These are phyloP conservation scores for Daboia siamensis DNA, from an alignment of 2,113 vertebrate species.

Conservation along the genomic window DNA sequence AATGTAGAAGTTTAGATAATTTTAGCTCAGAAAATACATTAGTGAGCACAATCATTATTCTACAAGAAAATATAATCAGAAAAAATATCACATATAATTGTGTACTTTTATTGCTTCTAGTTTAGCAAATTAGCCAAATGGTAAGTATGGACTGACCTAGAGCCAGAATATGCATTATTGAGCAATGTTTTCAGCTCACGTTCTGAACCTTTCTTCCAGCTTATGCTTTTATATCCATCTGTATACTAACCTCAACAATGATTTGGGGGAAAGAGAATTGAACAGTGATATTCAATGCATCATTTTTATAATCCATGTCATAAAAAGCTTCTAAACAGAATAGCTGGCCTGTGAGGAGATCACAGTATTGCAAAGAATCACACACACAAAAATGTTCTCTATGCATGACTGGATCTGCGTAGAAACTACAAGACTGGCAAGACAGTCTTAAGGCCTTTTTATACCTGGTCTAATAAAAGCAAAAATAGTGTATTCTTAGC, in stretches of 20 bases:
- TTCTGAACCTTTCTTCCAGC: not conserved
- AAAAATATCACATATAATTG: not conserved
- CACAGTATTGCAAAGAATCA: not conserved
- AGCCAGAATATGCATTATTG: not conserved
- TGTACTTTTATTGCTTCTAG: not conserved
- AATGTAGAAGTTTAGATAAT: constrained; percentile 21
- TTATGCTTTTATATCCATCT: not conserved
- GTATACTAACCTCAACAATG: not conserved
- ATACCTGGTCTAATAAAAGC: not conserved
- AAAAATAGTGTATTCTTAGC: not conserved
- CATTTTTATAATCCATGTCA: too few relatives aligned
- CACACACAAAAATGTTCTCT: not conserved
- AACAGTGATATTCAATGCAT: not conserved
- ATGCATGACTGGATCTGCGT: not conserved
- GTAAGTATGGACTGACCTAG: not conserved
- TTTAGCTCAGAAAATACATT: not conserved
- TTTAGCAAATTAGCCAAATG: not conserved
- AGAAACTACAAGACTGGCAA: not conserved
- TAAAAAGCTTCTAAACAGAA: not conserved
- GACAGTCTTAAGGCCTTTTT: not conserved
- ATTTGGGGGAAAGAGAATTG: not conserved
- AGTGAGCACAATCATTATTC: not conserved
- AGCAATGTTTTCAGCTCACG: not conserved
- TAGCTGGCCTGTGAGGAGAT: not conserved
- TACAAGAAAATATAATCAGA: not conserved